These are phyloP conservation scores for Acheta domesticus DNA, from an alignment of 2,888 invertebrate genomes.

Conservation along the genomic window DNA sequence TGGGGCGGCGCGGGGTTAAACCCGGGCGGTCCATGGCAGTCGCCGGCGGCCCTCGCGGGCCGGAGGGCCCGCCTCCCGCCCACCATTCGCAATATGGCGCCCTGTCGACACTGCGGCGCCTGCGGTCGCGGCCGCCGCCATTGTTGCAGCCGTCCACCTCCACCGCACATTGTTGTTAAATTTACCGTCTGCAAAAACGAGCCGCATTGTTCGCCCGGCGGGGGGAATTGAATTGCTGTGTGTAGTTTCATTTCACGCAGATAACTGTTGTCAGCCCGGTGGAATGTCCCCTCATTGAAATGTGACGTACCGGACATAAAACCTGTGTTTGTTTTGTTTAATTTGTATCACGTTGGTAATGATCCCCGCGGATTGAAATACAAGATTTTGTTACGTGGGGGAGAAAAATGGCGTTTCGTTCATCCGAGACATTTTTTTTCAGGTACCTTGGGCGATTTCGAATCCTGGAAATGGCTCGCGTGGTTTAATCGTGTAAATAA, in stretches of 20 bases:
- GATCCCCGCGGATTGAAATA: not conserved
- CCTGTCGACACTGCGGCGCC: too few relatives aligned
- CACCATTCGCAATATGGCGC: too few relatives aligned
- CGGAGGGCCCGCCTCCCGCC: too few relatives aligned
- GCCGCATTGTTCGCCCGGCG: not conserved
- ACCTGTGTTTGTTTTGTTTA: not conserved
- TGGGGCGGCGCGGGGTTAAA: too few relatives aligned
- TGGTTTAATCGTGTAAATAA: too few relatives aligned
- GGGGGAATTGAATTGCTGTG: not conserved
- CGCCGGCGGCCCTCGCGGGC: too few relatives aligned
- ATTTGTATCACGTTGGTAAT: not conserved
- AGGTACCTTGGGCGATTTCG: too few relatives aligned
- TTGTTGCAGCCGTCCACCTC: not conserved
- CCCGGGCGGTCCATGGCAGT: too few relatives aligned
- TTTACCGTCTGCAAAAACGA: constrained; percentile 12
- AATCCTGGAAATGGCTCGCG: too few relatives aligned
- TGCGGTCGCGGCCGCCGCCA: not conserved
- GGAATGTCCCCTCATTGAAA: constrained; percentile 9
- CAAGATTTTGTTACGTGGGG: not conserved
- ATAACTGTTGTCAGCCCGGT: constrained; percentile 4
- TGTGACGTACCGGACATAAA: not conserved
- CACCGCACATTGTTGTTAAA: not conserved
- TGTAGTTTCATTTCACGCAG: constrained; percentile 18
- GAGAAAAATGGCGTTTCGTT: not conserved
- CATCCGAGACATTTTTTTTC: too few relatives aligned